Percentiles rank a stretch among this genome's conserved stretches.
phyloP scores from a whole-genome alignment of 2,888 invertebrate species.

The Phengaris alcon region DNA sequence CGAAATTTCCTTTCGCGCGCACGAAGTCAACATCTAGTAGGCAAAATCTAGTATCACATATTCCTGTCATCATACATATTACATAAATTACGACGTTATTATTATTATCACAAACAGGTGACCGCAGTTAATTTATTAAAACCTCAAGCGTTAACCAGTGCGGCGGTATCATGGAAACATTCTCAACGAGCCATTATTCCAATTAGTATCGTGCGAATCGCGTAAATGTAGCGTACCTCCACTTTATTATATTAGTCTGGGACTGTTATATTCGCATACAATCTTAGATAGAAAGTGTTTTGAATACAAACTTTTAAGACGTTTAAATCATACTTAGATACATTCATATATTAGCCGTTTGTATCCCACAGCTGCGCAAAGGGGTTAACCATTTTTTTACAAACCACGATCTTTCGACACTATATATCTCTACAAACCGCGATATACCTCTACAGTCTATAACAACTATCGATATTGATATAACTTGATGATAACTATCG shows the following conservation, averaged over 20 bases:
- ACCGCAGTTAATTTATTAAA: not conserved
- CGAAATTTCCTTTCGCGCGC: no score
- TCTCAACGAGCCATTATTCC: slow-evolving; percentile 1
- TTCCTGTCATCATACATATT: not conserved
- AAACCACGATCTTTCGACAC: no score
- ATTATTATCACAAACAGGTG: not conserved
- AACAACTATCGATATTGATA: not conserved
- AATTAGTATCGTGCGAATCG: slow-evolving; percentile 16
- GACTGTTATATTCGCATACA: not conserved
- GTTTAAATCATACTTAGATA: no score
- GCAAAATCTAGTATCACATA: not conserved
- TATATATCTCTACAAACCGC: no score
- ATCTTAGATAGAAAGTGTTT: not conserved
- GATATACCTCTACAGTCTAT: no score
- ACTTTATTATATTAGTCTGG: slow-evolving; percentile 10
- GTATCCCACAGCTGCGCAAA: no score
- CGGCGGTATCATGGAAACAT: not conserved
- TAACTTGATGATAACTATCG: not conserved
- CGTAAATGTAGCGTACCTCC: slow-evolving; percentile 1
- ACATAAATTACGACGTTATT: not conserved
- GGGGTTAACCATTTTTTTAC: no score
- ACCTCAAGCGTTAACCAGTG: slow-evolving; percentile 3
- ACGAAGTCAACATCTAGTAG: no score
- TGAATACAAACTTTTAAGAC: no score
- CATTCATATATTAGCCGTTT: no score